Percentiles rank a stretch among this genome's conserved stretches.
These are phyloP conservation scores for Pogona vitticeps DNA, from an alignment of 2,113 vertebrate species.

Conservation along the genomic window DNA sequence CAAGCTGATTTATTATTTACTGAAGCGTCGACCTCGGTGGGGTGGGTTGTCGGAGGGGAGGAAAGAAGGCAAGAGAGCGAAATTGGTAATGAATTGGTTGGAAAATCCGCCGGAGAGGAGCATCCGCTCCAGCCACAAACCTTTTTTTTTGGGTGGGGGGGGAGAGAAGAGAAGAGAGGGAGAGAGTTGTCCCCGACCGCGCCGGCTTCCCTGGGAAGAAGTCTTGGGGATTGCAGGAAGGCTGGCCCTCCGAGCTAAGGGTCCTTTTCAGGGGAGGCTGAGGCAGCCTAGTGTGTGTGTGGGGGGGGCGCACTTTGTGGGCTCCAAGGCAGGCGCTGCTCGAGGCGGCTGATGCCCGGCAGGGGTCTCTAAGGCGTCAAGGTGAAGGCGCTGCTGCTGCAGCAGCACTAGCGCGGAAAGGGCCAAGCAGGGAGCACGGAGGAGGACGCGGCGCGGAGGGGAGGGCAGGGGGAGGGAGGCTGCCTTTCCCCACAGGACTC, in stretches of 20 bases:
- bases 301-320: no score
- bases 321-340: neutral
- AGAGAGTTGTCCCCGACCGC: neutral
- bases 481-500: neutral
- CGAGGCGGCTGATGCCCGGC: neutral
- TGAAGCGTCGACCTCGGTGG: constrained; percentile 69
- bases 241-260: neutral
- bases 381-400: neutral
- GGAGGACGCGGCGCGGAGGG: no score
- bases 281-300: neutral
- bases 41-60: neutral
- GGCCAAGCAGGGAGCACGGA: no score
- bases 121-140: neutral
- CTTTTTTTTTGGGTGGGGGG: no score
- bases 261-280: neutral
- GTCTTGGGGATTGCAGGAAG: neutral
- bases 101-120: constrained; percentile 39
- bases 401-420: no score
- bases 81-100: constrained; percentile 77
- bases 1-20: constrained; percentile 83
- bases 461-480: neutral
- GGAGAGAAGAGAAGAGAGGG: neutral
- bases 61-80: neutral
- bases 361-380: neutral
- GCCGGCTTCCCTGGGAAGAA: fast-evolving